A percentile compares a stretch with the other conserved stretches of the same genome.
phyloP scores from a whole-genome alignment of 37 sponge, comb jelly and placozoan genomes.

The Axinella damicornis region DNA sequence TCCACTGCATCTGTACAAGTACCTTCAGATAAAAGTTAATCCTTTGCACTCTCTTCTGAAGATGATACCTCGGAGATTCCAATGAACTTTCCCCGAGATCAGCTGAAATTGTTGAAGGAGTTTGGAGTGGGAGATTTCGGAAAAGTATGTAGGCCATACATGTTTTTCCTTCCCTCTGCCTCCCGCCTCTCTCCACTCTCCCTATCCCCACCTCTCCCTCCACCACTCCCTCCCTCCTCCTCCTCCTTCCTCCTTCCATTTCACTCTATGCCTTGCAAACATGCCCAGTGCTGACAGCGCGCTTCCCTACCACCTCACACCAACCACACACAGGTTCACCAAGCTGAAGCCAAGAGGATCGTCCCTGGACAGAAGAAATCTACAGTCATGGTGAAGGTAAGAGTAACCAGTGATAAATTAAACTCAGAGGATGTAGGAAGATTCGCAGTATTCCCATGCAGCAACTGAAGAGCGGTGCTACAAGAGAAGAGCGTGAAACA shows the following conservation, averaged over 20 bases:
- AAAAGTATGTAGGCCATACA: conserved; percentile 7
- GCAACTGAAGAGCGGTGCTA: conserved; percentile 64
- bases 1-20: too few relatives aligned
- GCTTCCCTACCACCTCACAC: background rate
- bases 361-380: conserved; percentile 54
- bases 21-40: too few relatives aligned
- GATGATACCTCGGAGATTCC: conserved; percentile 30
- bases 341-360: conserved; percentile 54
- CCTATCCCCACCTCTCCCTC: background rate
- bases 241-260: too few relatives aligned
- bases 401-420: background rate
- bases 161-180: background rate
- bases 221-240: too few relatives aligned
- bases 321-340: conserved; percentile 45
- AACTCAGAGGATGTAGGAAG: too few relatives aligned
- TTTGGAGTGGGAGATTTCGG: conserved; percentile 67
- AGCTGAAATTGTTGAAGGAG: conserved; percentile 52
- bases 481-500: conserved; percentile 53
- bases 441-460: background rate
- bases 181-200: background rate
- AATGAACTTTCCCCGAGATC: conserved; percentile 58
- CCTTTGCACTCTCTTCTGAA: too few relatives aligned
- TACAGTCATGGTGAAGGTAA: conserved; percentile 65
- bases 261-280: too few relatives aligned
- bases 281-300: too few relatives aligned